Evolutionary conservation across 2,888 invertebrate species (phyloP).

Genomic region (Lathronympha strigana): DNA sequence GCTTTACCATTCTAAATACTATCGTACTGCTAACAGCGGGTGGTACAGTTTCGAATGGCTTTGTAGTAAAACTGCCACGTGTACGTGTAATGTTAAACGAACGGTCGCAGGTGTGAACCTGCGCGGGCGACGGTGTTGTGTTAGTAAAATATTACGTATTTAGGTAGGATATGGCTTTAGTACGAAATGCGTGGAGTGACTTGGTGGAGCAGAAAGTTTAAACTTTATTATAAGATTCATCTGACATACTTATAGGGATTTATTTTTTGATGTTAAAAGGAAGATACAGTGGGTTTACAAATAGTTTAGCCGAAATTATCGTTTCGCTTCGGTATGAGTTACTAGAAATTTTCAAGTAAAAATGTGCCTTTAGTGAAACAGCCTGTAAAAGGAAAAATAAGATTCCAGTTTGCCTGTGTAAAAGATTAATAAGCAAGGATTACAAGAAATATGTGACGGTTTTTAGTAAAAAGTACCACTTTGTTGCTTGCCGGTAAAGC

Average conservation of each 20-base stretch:
- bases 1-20: background rate
- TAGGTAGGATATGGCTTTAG: slow-evolving; percentile 22
- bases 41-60: background rate
- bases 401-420: background rate
- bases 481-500: too few species aligned
- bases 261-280: too few species aligned
- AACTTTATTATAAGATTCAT: too few species aligned
- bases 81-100: slow-evolving; percentile 2
- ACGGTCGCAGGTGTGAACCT: slow-evolving; percentile 20
- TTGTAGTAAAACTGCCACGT: slow-evolving; percentile 30
- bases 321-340: too few species aligned
- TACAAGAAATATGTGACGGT: background rate
- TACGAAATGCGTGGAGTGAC: slow-evolving; percentile 21
- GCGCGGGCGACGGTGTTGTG: background rate
- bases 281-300: too few species aligned
- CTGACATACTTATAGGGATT: too few species aligned
- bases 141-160: slow-evolving; percentile 33
- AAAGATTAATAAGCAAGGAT: background rate
- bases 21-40: background rate
- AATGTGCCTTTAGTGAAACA: background rate
- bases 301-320: too few species aligned
- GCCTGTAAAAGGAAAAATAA: background rate
- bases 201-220: slow-evolving; percentile 10
- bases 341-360: too few species aligned
- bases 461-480: background rate